These are phyloP conservation scores for Tychaedon coryphoeus DNA, from an alignment of 2,113 vertebrate genomes.

Conservation along the genomic window DNA sequence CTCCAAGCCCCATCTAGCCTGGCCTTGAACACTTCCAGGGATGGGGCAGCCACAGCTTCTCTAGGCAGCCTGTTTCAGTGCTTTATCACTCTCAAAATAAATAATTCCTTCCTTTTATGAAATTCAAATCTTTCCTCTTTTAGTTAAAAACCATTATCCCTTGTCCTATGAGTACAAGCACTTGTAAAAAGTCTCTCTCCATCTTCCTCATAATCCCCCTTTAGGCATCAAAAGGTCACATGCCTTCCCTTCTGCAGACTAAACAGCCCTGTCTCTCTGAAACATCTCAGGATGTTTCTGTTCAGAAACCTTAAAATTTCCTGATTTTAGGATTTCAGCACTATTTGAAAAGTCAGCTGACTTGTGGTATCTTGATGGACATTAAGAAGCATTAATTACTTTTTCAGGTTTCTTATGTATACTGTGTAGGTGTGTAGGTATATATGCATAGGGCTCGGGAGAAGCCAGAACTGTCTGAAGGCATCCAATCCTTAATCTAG, in stretches of 20 bases:
- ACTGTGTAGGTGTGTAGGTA: background rate
- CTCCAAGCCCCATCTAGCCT: background rate
- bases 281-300: background rate
- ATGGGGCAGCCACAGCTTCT: background rate
- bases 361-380: background rate
- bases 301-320: background rate
- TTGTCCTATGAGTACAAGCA: background rate
- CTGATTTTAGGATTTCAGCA: background rate
- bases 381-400: background rate
- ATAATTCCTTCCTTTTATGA: background rate
- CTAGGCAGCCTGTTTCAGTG: background rate
- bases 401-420: background rate
- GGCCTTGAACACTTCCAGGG: background rate
- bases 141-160: background rate
- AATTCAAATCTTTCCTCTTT: background rate
- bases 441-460: background rate
- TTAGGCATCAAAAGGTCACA: background rate
- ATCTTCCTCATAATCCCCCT: background rate
- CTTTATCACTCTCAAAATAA: background rate
- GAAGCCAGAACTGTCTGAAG: background rate
- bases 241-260: background rate
- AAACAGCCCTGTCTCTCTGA: background rate
- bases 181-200: background rate
- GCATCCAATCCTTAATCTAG: background rate
- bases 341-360: background rate